A percentile compares a stretch with the other conserved stretches of the same genome.
phyloP scores from a whole-genome alignment of 2,888 invertebrate genomes.

The Alloplasta piceator region DNA sequence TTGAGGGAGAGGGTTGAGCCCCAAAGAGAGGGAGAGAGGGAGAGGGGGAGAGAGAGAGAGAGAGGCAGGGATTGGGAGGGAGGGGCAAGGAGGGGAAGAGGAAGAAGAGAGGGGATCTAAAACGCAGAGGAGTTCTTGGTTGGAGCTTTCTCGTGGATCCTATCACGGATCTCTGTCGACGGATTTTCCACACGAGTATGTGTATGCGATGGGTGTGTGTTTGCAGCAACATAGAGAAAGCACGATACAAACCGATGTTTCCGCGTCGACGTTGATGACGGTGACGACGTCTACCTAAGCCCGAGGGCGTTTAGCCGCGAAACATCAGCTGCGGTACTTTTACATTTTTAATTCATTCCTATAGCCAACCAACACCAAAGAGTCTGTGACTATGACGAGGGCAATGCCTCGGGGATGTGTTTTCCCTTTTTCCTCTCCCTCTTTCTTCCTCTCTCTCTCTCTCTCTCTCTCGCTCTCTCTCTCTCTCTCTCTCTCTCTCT shows the following conservation, averaged over 20 bases:
- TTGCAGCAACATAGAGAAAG: conserved; percentile 16
- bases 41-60: conserved; percentile 33
- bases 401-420: conserved; percentile 44
- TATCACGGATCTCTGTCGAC: conserved; percentile 26
- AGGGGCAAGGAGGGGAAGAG: conserved; percentile 11
- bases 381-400: conserved; percentile 6
- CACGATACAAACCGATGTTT: neutral
- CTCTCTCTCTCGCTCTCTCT: neutral
- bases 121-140: conserved; percentile 43
- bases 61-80: neutral
- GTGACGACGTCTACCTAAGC: conserved; percentile 43
- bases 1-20: conserved; percentile 5
- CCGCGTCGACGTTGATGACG: conserved; percentile 39
- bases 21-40: neutral
- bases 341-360: conserved; percentile 61
- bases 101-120: conserved; percentile 17
- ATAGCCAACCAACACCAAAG: conserved; percentile 18
- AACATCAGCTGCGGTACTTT: conserved; percentile 47
- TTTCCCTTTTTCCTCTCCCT: conserved; percentile 12
- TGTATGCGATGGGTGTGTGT: neutral
- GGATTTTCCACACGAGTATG: conserved; percentile 3
- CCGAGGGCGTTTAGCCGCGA: conserved; percentile 50
- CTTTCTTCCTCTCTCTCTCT: neutral
- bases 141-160: conserved; percentile 42
- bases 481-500: neutral